Base-by-base conservation (phyloP, 2,113 vertebrate species). In the Cyprinodon brontotheroides region DNA sequence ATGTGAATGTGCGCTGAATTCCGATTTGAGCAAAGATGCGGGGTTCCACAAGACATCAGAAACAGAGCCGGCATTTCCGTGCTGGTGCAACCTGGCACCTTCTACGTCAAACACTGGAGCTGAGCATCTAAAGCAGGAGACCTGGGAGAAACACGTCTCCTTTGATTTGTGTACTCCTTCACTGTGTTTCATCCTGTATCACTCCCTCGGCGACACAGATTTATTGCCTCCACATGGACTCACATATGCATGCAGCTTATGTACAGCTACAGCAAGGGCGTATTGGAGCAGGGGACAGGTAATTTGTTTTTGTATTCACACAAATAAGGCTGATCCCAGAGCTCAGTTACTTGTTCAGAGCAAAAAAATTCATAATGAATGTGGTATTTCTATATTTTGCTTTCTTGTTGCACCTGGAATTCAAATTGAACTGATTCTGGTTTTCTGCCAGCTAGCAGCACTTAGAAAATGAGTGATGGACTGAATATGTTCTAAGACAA, bases 161-260 rank as follows among this genome's bases (percentile, higher is more conserved):
- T 84, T 80, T 77, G 78, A 85, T 83, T 84, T 85, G 75, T 74
- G 59, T 70, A 72, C 69, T 77, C 43, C 66, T 61, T 75, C 63
- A 61, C 61, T 67, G 74, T 62, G 72, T 75, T 68, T 79, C 70
- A 65, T 80, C 77, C 76, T 53, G n/a, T 67, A 78, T 79, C 60
- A 37, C 20, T 20, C 63, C 15, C 75, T 61, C 14, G 68, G 76
- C 61, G 40, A 73, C 72, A 74, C n/a, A n/a, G 68, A 64, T 73
- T 85, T 75, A 83, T 80, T 48, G 29, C 41, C 68, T 61, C 10
- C 9, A 62, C 17, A 53, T 36, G 68, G 41, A 60, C 64, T 53
- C 13, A 48, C 48, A 78, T 60, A 81, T 83, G 53, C 71, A 74
- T 72, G 64, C 38, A 14, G 66, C 1, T 14, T 13, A 43, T 62